Evolutionary conservation across 1,140 invertebrate genomes (phyloP).

Genomic region (Sarcophaga bullata): DNA sequence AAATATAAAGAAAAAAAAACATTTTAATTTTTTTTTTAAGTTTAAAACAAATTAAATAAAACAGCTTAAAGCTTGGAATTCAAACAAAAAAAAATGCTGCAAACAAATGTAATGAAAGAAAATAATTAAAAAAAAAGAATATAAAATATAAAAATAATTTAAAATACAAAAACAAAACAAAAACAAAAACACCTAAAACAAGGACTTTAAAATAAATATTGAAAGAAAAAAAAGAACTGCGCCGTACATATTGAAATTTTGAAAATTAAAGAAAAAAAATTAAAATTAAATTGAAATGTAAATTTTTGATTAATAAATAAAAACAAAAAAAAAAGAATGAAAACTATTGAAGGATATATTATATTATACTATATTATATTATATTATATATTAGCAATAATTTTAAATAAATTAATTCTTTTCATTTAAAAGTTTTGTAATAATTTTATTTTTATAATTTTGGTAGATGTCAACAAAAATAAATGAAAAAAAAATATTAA

Average conservation of each 20-base stretch:
- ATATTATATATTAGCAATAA: too few relatives aligned
- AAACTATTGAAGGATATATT: neutral
- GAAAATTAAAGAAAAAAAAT: neutral
- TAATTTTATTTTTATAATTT: neutral
- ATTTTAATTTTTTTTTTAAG: neutral
- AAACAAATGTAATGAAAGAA: neutral
- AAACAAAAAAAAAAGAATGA: neutral
- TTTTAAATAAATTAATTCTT: neutral
- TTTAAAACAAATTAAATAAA: neutral
- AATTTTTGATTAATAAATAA: neutral
- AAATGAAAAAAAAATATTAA: neutral
- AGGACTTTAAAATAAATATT: neutral
- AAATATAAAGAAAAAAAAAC: neutral
- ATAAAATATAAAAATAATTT: too few relatives aligned
- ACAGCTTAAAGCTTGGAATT: neutral
- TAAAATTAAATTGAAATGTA: neutral
- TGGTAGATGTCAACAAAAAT: neutral
- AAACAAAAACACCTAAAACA: too few relatives aligned
- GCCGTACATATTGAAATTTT: neutral
- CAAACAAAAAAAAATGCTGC: neutral
- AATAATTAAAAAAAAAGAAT: too few relatives aligned
- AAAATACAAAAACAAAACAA: too few relatives aligned
- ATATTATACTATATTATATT: too few relatives aligned
- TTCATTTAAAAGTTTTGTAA: neutral
- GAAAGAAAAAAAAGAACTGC: neutral